phyloP scores from a whole-genome alignment of 2,888 invertebrate genomes.

The Resseliella maxima region DNA sequence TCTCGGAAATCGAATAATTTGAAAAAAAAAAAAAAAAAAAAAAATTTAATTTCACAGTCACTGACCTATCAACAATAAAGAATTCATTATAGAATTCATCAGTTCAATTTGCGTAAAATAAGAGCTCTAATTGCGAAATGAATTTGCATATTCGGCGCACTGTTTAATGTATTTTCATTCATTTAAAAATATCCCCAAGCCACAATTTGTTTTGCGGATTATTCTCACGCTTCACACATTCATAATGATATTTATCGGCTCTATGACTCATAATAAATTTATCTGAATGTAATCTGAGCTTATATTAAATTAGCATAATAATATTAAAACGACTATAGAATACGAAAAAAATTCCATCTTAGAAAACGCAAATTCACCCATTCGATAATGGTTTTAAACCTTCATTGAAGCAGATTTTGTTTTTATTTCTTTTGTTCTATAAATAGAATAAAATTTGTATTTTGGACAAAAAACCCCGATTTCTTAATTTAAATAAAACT shows the following conservation, averaged over 20 bases:
- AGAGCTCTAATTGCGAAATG: no score
- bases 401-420: no score
- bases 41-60: conserved; percentile 33
- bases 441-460: background rate
- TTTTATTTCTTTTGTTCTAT: background rate
- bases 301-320: background rate
- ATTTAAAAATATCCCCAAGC: no score
- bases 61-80: conserved; percentile 5
- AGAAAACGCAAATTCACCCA: background rate
- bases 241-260: background rate
- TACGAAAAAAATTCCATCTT: background rate
- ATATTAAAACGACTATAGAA: background rate
- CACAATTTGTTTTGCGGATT: no score
- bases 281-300: background rate
- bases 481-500: no score
- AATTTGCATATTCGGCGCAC: no score
- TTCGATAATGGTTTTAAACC: background rate
- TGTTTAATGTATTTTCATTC: no score
- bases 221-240: no score
- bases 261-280: background rate
- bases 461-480: background rate
- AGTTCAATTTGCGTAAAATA: background rate
- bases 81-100: background rate
- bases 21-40: background rate
- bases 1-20: background rate